Evolutionary conservation across 2,888 invertebrate species (phyloP), one percentile per base, ranked within the genome.

Genomic region (Gastrophysa polygoni): DNA sequence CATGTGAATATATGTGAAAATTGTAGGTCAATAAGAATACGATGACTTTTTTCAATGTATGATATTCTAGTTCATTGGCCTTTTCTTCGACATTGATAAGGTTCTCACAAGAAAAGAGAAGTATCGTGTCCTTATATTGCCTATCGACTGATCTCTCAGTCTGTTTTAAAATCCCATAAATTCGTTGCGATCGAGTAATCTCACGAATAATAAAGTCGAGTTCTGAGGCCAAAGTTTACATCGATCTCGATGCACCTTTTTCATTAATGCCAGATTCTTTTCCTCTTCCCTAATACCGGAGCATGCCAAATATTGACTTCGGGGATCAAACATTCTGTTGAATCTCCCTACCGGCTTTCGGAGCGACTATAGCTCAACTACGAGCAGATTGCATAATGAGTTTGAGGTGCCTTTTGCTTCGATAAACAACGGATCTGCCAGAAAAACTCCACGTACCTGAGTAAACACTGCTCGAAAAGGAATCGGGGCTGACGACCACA

Each of bases 251-350:
- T 44, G 54, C 55, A 64, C 69, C 57, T 64, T 67, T 69, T 71
- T 66, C 67, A 66, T 67, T 71, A 66, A 63, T 63, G 68, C 64
- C 64, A 48, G 55, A 51, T 61, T 68, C 63, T 62, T 64, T 67
- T 57, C 67, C 60, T 62, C 64, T 65, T 62, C 64, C 66, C 64
- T 76, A 74, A 74, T 74, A 74, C 74, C 76, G 32, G 32, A 74
- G 75, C 62, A 64, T 48, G 52, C 62, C 69, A 69, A 69, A 69
- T 69, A 69, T 69, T 69, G 65, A 69, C 77, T 68, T 64, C 66
- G 70, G 71, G 73, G 78, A 79, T 79, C 78, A 78, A 77, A 77
- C 76, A 78, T 78, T 78, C 76, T 76, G 75, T 72, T 76, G 69
- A 71, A 47, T 49, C 70, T 71, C 70, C 73, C 71, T 59, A 50